These are phyloP conservation scores for Druon quercuslanigerum DNA, from an alignment of 1,140 invertebrate genomes.

Conservation along the genomic window DNA sequence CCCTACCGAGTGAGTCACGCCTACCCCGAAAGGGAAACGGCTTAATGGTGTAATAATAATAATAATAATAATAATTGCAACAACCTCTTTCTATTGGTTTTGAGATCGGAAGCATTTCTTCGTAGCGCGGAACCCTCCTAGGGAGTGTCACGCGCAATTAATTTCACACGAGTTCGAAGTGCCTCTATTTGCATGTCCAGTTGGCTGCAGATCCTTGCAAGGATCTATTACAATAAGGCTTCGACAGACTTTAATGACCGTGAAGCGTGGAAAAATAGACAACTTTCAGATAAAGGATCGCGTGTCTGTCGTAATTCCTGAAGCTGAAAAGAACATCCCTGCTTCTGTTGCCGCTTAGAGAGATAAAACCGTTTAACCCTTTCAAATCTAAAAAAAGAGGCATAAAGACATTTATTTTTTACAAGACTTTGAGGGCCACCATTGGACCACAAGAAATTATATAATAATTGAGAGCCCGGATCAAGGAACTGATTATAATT, in stretches of 20 bases:
- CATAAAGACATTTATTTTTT: too few relatives aligned
- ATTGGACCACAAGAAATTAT: too few relatives aligned
- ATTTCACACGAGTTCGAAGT: conserved; percentile 52
- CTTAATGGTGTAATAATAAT: too few relatives aligned
- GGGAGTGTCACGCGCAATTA: conserved; percentile 56
- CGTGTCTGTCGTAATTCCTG: conserved; percentile 27
- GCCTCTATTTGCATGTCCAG: conserved; percentile 59
- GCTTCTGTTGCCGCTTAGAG: not conserved
- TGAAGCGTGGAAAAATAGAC: conserved; percentile 30
- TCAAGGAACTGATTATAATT: too few relatives aligned
- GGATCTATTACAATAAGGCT: conserved; percentile 49
- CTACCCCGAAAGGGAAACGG: too few relatives aligned
- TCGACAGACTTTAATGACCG: conserved; percentile 40
- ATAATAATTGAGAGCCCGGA: too few relatives aligned
- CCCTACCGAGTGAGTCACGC: too few relatives aligned
- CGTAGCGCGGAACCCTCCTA: not conserved
- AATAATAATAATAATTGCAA: too few relatives aligned
- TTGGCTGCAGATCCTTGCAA: conserved; percentile 40
- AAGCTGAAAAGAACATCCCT: conserved; percentile 22
- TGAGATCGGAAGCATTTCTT: not conserved
- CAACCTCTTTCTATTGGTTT: not conserved
- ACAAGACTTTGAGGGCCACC: too few relatives aligned
- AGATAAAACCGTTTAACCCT: not conserved
- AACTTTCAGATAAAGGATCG: conserved; percentile 41
- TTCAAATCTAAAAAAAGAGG: too few relatives aligned